Conservation (phyloP, 2,888 invertebrate species). For the Tupiocoris notatus region DNA sequence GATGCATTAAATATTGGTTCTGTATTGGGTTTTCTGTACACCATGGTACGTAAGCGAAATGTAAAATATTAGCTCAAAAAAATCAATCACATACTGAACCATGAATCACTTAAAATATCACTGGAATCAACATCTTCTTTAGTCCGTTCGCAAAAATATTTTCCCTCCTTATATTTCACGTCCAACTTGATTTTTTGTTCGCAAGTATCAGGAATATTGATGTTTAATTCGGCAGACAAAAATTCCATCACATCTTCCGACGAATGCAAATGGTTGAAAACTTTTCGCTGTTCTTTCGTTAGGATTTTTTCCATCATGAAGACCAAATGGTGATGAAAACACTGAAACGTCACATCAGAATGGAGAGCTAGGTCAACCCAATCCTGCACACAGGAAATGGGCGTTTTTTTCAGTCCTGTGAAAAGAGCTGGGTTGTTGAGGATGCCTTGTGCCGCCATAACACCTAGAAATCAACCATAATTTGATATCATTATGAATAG, state of each 20-base stretch:
- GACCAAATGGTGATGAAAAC: conserved; percentile 93
- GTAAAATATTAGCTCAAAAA: too few species aligned
- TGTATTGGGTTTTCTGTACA: too few species aligned
- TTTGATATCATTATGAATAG: too few species aligned
- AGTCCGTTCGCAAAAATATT: conserved; percentile 42
- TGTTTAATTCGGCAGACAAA: conserved; percentile 61
- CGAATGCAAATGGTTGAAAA: conserved; percentile 74
- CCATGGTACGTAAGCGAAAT: too few species aligned
- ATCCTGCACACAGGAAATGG: conserved; percentile 72
- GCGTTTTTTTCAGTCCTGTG: conserved; percentile 68
- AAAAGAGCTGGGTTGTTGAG: conserved; percentile 89
- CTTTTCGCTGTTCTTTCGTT: conserved; percentile 66
- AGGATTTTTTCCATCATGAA: conserved; percentile 90
- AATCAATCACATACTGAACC: too few species aligned
- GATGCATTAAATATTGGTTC: too few species aligned
- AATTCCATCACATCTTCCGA: conserved; percentile 70
- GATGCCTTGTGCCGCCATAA: conserved; percentile 91
- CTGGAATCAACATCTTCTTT: conserved; percentile 25
- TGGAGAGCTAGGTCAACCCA: conserved; percentile 65
- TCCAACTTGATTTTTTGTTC: not conserved
- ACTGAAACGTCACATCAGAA: conserved; percentile 67
- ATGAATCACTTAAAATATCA: conserved; percentile 29
- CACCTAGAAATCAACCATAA: conserved; percentile 61
- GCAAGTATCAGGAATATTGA: conserved; percentile 50
- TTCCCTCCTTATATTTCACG: conserved; percentile 24